Percentiles rank a stretch among this genome's conserved stretches.
Conservation (phyloP, 2,797 vertebrate genomes). For the Anisognathus igniventris region DNA sequence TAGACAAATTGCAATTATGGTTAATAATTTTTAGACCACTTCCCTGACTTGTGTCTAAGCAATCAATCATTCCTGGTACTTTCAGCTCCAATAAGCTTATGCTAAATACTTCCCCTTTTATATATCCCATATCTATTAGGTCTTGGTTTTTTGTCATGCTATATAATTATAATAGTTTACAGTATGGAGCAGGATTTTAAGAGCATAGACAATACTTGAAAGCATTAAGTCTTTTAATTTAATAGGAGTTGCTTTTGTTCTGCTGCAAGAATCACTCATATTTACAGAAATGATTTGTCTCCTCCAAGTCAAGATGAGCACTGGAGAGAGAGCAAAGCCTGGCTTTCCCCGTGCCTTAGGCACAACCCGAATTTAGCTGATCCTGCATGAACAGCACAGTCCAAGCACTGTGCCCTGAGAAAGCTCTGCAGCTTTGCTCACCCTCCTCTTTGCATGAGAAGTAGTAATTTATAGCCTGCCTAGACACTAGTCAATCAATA, state of each 20-base stretch:
- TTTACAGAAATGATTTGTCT: neutral
- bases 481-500: neutral
- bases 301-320: neutral
- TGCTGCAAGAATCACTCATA: neutral
- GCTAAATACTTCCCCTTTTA: conserved; percentile 12
- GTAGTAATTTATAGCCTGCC: neutral
- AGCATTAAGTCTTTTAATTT: neutral
- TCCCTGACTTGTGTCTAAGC: neutral
- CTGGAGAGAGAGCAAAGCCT: neutral
- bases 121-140: neutral
- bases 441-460: neutral
- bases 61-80: conserved; percentile 11
- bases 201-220: neutral
- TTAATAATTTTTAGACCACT: conserved; percentile 54
- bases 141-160: neutral
- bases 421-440: neutral
- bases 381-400: neutral
- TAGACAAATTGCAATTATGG: conserved; percentile 42
- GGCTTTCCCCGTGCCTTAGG: neutral
- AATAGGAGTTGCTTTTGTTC: neutral
- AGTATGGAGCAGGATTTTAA: neutral
- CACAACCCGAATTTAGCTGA: neutral
- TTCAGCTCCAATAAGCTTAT: conserved; percentile 23
- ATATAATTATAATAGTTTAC: conserved; percentile 12
- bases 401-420: neutral